Evolutionary conservation across 2,888 invertebrate genomes (phyloP).

Genomic region (Osedax fenrisi): DNA sequence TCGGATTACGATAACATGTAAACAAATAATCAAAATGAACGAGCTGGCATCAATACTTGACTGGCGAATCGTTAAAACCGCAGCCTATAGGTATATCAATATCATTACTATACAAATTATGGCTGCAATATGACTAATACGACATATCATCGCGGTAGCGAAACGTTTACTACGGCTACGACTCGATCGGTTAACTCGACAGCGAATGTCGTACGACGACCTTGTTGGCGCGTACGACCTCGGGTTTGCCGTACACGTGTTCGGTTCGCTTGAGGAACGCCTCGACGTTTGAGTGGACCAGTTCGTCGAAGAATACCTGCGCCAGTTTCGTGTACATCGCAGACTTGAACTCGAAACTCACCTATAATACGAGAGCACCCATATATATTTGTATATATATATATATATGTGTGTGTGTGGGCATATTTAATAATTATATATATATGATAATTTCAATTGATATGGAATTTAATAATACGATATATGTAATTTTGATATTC

Average conservation of each 20-base stretch:
- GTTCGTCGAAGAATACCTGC: constrained; percentile 83
- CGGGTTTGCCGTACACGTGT: constrained; percentile 60
- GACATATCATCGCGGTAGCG: no score
- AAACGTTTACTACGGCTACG: no score
- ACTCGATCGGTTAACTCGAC: not conserved
- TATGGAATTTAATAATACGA: not conserved
- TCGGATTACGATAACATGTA: no score
- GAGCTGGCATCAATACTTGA: no score
- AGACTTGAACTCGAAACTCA: constrained; percentile 76
- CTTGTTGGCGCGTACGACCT: constrained; percentile 37
- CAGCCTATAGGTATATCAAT: no score
- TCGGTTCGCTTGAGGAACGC: constrained; percentile 78
- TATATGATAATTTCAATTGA: not conserved
- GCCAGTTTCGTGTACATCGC: constrained; percentile 75
- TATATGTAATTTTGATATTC: no score
- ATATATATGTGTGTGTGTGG: not conserved
- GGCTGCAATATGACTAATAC: no score
- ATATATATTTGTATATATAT: not conserved
- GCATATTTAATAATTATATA: not conserved
- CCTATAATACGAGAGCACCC: constrained; percentile 42
- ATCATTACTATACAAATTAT: no score
- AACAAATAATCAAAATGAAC: no score
- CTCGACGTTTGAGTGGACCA: constrained; percentile 85
- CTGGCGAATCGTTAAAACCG: no score
- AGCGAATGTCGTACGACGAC: not conserved